phyloP scores from a whole-genome alignment of 2,888 invertebrate species.

The Troglohyphantes excavatus region DNA sequence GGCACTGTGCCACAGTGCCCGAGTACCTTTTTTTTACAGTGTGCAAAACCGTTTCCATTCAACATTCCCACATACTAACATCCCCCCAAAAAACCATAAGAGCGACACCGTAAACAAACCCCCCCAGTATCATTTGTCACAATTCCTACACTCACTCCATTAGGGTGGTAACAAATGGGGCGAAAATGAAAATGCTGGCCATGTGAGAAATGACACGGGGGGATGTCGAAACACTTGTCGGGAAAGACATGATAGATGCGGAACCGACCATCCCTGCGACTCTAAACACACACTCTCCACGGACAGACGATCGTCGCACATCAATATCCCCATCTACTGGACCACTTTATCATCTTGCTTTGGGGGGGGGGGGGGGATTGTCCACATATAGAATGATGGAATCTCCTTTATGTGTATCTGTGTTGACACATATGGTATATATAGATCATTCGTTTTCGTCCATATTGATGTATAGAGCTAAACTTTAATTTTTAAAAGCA shows the following conservation, averaged over 20 bases:
- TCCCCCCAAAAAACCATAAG: no score
- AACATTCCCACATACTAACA: no score
- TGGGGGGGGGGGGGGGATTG: constrained; percentile 19
- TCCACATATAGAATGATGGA: no score
- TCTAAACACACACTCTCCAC: constrained; percentile 59
- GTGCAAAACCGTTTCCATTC: background rate
- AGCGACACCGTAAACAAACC: background rate
- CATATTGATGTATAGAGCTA: no score
- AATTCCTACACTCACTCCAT: background rate
- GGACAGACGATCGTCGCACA: background rate
- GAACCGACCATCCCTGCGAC: constrained; percentile 28
- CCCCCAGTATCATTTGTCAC: constrained; percentile 42
- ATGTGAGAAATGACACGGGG: constrained; percentile 45
- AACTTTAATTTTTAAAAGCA: no score
- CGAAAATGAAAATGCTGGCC: constrained; percentile 51
- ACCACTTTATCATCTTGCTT: constrained; percentile 41
- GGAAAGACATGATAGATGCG: constrained; percentile 41
- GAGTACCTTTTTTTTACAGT: no score
- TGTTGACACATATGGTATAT: no score
- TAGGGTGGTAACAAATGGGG: constrained; percentile 31
- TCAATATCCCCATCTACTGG: constrained; percentile 8
- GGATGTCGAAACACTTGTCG: constrained; percentile 63
- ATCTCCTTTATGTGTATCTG: no score
- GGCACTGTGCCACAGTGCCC: no score
- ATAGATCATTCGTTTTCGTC: no score